Evolutionary conservation across 2,888 invertebrate species (phyloP), one percentile per base, ranked within the genome.

Genomic region (Ceraclea dissimilis): DNA sequence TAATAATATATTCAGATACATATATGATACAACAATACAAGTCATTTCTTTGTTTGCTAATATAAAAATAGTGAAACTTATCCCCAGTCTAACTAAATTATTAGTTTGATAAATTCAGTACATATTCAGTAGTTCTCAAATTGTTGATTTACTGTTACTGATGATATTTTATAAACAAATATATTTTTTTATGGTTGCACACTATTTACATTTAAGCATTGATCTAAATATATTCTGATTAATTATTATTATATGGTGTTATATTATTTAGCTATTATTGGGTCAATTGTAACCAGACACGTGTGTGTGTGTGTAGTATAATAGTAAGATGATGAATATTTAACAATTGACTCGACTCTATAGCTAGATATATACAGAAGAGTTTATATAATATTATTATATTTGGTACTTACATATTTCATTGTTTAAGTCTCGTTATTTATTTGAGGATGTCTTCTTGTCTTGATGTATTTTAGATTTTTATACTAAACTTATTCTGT

Each of bases 401-500:
- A 39, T 39, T 39, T 8, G 13, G 13, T 39, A 39, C 31, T 8
- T 31, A 31, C 13, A 39, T 39, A 39, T 16, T 39, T 39, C 13
- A 39, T 39, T n/a, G 8, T 8, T 16, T 39, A 39, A n/a, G 13
- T 16, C 39, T 16, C 13, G n/a, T 39, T 16, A 13, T 39, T 39
- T 16, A n/a, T 39, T 39, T 16, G 16, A 39, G 16, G 13, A 39
- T 39, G 26, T 26, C 26, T 26, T 26, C 26, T 26, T 26, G 10
- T 6, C 26, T 26, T 26, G 10, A 26, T 26, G 26, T 4, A 26
- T 39, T 39, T 20, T 60, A 60, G 58, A 58, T 60, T 60, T 60
- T 60, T 55, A 60, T 60, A 60, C 60, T 58, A 39, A 4, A 26
- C 26, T 26, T 26, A 10, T 26, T 26, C 26, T 26, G 26, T 55